Evolutionary conservation across 2,888 invertebrate genomes (phyloP), one percentile per base, ranked within the genome.

Genomic region (Ichneumon xanthorius): DNA sequence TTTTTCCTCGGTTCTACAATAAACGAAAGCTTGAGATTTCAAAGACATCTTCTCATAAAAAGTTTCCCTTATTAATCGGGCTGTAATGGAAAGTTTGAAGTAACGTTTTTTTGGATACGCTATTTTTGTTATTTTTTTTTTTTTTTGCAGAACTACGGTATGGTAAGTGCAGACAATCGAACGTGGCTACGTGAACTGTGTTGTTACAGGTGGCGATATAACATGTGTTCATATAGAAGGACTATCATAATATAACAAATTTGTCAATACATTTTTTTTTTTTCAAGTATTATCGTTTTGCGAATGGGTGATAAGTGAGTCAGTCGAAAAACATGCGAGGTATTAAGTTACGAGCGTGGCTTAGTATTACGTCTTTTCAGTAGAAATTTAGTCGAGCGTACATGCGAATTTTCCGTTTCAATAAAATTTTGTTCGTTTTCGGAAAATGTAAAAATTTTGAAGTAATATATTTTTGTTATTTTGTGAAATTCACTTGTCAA

Each of bases 131-230:
- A 4, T 22, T 40, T 48, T n/a, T 48, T n/a, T 50, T 70, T 30
- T 70, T 61, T 48, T 50, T 72, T 5, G 55, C 11, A 55, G 55
- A 61, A 45, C 40, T 16, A n/a, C 16, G 30, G 1, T 48, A 75
- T 75, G 75, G 75, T 75, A 75, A 75, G 75, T 75, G 45, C 4
- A 63, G 19, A 58, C 22, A 19, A 22, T 58, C 19, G 61, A 61
- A 14, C 30, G 26, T 33, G 48, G 19, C 26, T 48, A 2, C 30
- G 33, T 48, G 63, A 75, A 75, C 33, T 50, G 37, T 73, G 40
- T 30, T 50, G 48, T 63, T 26, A 40, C 30, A 33, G 19, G 40
- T 58, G 72, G 5, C 58, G 16, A 50, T 26, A 58, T 26, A 55
- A 61, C 11, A 22, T 58, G 22, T 14, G 22, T 26, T 72, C 58